These are phyloP conservation scores for Crocuta crocuta DNA, from an alignment of 2,113 vertebrate genomes.

Conservation along the genomic window DNA sequence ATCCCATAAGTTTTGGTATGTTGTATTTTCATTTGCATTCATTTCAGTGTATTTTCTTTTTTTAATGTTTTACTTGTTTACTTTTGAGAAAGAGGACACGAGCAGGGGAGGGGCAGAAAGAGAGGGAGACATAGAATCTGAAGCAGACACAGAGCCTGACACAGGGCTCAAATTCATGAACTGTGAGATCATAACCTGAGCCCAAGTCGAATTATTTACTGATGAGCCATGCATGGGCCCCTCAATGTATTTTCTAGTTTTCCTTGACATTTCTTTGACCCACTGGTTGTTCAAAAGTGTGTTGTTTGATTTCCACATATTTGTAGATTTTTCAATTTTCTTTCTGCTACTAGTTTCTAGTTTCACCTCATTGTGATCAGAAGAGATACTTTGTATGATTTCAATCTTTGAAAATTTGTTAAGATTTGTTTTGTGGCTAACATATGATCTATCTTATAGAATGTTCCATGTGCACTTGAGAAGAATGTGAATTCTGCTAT, in stretches of 20 bases:
- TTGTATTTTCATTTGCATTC: constrained; percentile 12
- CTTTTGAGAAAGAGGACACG: no score
- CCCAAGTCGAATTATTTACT: no score
- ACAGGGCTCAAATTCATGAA: no score
- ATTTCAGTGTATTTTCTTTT: background rate
- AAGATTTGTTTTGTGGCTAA: background rate
- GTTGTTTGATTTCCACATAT: background rate
- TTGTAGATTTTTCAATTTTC: background rate
- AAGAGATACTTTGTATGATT: background rate
- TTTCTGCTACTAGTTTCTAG: background rate
- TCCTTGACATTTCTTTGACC: background rate
- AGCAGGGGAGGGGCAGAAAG: no score
- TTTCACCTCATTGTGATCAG: background rate
- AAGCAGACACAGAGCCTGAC: no score
- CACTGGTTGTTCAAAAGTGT: background rate
- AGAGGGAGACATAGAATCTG: no score
- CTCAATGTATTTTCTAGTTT: background rate
- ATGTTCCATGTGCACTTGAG: background rate
- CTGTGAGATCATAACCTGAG: no score
- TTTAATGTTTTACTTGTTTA: no score
- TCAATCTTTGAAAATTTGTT: background rate
- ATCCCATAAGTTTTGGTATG: background rate
- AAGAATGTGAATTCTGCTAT: background rate
- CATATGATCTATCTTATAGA: background rate
- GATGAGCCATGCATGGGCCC: no score